Evolutionary conservation across 2,888 invertebrate genomes (phyloP), one percentile per base, ranked within the genome.

Genomic region (Drosophila emarginata): DNA sequence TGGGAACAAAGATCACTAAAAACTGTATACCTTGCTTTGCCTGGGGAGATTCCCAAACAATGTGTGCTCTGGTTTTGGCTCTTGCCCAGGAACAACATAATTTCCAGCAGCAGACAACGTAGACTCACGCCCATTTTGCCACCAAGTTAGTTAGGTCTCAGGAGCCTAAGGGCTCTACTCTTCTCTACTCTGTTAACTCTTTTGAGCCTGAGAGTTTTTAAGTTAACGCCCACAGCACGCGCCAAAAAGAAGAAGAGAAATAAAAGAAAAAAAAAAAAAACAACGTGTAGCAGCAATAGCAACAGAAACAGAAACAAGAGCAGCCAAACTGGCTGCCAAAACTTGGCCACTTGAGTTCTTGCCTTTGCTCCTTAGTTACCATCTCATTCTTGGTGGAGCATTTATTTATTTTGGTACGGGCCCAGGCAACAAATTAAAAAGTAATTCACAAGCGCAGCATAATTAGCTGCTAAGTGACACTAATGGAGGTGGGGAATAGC

Each of bases 391-490:
- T 68, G 66, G 68, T 71, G 74, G 61, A 69, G 67, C 52, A 63
- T 76, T 77, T 87, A 81, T 87, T 82, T 82, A 79, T 76, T 82
- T 80, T 80, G 76, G 76, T 74, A 61, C 82, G 72, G 60, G 75
- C 70, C 70, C 71, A 70, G 45, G 85, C 80, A 85, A 79, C 79
- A 82, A 89, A 89, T 88, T 89, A 89, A 87, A 83, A 80, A 80
- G 86, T 84, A 84, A 78, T 87, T 87, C 81, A 63, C 68, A 69
- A 72, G 76, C 80, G 81, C 80, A 88, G 81, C 89, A 88, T 90
- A 90, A 90, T 90, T 90, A 85, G 89, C 89, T 89, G 90, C 79
- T 89, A 90, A 90, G 73, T 89, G 89, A 88, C 84, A 83, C 79
- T 88, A 90, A 89, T 89, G 90, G 45, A 45, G 71, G 59, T 39